Conservation (phyloP, 2,888 invertebrate genomes). For the Pterostichus niger region DNA sequence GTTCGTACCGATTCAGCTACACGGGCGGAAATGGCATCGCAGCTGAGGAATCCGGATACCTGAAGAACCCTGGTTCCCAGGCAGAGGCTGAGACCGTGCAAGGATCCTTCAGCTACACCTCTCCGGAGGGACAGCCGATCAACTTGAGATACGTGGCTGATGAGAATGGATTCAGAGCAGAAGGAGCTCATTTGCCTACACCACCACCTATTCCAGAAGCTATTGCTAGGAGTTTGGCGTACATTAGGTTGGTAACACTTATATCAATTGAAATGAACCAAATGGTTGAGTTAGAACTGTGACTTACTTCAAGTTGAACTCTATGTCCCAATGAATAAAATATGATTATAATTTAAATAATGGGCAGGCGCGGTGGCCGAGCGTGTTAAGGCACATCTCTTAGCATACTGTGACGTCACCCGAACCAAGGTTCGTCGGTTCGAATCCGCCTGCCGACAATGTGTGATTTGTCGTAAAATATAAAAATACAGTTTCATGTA, state of each 20-base stretch:
- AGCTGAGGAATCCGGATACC: slow-evolving; percentile 87
- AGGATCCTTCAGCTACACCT: slow-evolving; percentile 87
- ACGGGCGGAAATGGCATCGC: slow-evolving; percentile 88
- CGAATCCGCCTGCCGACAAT: too few relatives aligned
- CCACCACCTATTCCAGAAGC: slow-evolving; percentile 87
- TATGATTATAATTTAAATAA: too few relatives aligned
- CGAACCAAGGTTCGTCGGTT: too few relatives aligned
- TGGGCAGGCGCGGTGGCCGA: too few relatives aligned
- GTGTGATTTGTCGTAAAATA: too few relatives aligned
- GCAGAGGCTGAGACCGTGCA: slow-evolving; percentile 87
- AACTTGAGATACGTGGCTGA: slow-evolving; percentile 86
- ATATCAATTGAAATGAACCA: too few relatives aligned
- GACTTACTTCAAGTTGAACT: too few relatives aligned
- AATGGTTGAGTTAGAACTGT: too few relatives aligned
- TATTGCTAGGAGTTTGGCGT: slow-evolving; percentile 80
- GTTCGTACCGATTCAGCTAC: slow-evolving; percentile 84
- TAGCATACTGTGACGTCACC: too few relatives aligned
- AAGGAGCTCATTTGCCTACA: slow-evolving; percentile 88
- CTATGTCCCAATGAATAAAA: too few relatives aligned
- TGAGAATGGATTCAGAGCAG: slow-evolving; percentile 88
- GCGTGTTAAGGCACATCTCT: too few relatives aligned
- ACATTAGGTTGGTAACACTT: slow-evolving; percentile 68
- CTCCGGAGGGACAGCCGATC: slow-evolving; percentile 87
- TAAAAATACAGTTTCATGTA: too few relatives aligned
- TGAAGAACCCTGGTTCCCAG: slow-evolving; percentile 85